Percentiles rank a stretch among this genome's conserved stretches.
Evolutionary conservation across 1,140 invertebrate genomes (phyloP).

Genomic region (Aphidius ervi): DNA sequence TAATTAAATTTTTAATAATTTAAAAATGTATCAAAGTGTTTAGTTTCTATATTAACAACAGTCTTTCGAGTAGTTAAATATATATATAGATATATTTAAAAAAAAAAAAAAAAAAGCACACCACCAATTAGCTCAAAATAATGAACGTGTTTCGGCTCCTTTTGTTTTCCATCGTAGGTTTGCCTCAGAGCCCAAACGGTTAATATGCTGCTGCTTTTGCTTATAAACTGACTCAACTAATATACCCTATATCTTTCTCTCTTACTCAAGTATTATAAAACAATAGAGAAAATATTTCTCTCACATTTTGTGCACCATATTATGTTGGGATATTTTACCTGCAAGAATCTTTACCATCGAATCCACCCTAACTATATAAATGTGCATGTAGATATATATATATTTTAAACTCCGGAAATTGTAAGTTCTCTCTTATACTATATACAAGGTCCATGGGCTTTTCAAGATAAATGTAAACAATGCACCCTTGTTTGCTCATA

Average conservation of each 20-base stretch:
- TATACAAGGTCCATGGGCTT: conserved; percentile 4
- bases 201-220: conserved; percentile 15
- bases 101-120: conserved; percentile 35
- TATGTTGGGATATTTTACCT: conserved; percentile 18
- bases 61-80: not conserved
- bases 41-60: no score
- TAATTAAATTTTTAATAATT: no score
- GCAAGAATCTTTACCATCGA: conserved; percentile 11
- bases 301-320: conserved; percentile 4
- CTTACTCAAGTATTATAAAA: conserved; percentile 13
- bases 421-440: conserved; percentile 6
- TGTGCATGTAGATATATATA: no score
- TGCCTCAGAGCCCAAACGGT: conserved; percentile 40
- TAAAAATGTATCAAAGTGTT: no score
- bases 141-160: conserved; percentile 53
- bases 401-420: conserved; percentile 7
- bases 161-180: conserved; percentile 49
- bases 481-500: conserved; percentile 8
- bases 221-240: no score
- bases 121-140: conserved; percentile 56
- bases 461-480: conserved; percentile 18
- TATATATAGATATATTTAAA: conserved; percentile 7
- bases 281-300: conserved; percentile 27
- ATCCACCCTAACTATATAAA: conserved; percentile 1
- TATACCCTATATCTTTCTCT: no score